Evolutionary conservation across 92 coral and sea anemone species (phyloP).

Genomic region (Virgularia gustaviana): DNA sequence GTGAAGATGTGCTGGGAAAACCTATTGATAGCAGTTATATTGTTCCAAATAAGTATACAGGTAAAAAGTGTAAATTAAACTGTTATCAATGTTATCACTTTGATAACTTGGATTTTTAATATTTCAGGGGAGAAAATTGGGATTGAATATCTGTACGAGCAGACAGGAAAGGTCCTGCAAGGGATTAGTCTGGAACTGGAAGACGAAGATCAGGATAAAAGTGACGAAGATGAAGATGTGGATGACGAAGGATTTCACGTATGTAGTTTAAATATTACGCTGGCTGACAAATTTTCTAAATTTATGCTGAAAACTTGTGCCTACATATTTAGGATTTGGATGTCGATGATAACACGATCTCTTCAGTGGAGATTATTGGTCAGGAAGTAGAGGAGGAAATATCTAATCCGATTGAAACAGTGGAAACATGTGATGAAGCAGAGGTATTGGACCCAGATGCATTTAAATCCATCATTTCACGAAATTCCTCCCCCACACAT

Average conservation of each 20-base stretch:
- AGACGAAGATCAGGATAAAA: not conserved
- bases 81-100: no score
- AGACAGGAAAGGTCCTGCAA: slow-evolving; percentile 7
- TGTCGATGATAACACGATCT: not conserved
- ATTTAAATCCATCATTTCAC: not conserved
- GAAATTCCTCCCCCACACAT: not conserved
- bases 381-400: not conserved
- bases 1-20: no score
- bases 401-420: no score
- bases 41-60: slow-evolving; percentile 22
- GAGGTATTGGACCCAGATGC: not conserved
- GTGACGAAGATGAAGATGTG: not conserved
- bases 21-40: no score
- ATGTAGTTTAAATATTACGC: not conserved
- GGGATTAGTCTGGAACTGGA: not conserved
- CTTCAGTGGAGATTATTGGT: not conserved
- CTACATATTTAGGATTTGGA: not conserved
- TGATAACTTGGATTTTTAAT: not conserved
- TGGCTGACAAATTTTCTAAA: not conserved
- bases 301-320: not conserved
- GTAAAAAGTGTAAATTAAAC: not conserved
- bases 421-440: not conserved
- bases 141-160: not conserved
- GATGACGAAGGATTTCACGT: slow-evolving; percentile 19
- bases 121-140: slow-evolving; percentile 2